Percentiles rank a stretch among this genome's conserved stretches.
Evolutionary conservation across 2,113 vertebrate species (phyloP).

Genomic region (Myanophis thanlyinensis): DNA sequence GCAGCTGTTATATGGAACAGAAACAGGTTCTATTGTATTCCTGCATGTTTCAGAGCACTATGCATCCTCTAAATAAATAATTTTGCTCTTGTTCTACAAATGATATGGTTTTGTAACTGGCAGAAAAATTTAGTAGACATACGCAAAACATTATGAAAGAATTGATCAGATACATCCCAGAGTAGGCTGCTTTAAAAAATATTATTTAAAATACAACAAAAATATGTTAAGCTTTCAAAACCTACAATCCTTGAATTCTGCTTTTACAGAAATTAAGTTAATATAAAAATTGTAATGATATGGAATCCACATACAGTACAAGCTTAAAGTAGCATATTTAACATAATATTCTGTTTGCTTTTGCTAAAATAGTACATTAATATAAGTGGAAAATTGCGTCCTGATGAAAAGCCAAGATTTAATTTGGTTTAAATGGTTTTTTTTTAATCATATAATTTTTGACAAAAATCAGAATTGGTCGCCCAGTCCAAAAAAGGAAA

Average conservation of each 20-base stretch:
- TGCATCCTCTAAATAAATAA: not conserved
- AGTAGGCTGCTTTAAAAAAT: not conserved
- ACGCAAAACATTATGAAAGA: too few species aligned
- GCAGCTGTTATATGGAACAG: not conserved
- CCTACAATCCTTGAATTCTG: not conserved
- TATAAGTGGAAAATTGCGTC: not conserved
- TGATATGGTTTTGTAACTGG: too few species aligned
- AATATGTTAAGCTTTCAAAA: not conserved
- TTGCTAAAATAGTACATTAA: not conserved
- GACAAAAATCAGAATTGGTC: not conserved
- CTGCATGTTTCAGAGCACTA: not conserved
- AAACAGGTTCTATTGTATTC: not conserved
- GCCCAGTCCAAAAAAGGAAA: not conserved
- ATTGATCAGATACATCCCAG: too few species aligned
- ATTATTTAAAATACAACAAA: not conserved
- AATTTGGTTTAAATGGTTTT: not conserved
- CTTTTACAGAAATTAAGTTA: not conserved
- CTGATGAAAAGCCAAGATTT: not conserved
- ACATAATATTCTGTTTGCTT: not conserved
- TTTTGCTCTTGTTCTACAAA: not conserved
- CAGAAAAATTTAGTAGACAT: too few species aligned
- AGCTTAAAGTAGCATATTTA: too few species aligned
- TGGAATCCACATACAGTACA: too few species aligned
- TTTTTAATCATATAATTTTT: not conserved
- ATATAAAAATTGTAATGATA: too few species aligned